Base-by-base conservation (phyloP, 2,113 vertebrate species). In the Proteles cristata region DNA sequence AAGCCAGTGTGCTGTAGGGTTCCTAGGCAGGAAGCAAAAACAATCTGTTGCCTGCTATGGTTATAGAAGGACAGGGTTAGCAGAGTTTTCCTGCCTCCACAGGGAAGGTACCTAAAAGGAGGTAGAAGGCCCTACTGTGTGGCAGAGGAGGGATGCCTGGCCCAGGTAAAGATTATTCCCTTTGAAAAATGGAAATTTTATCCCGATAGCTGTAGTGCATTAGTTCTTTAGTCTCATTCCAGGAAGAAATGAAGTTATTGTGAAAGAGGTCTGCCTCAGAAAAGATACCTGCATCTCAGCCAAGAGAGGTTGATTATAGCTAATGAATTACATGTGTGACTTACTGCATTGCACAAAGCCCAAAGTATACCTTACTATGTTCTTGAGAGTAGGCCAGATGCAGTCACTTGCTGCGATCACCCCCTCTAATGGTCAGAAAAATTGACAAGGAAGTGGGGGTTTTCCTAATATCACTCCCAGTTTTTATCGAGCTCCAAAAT, bases 171-270 rank as follows among this genome's bases (percentile, higher is more conserved):
- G 82, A 73, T 48, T 5, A 93, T 68, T 90, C 26, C 4, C 76
- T 94, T 97, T 66, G 65, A 88, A 96, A 96, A 98, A 90, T 66
- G 93, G 76, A 92, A 94, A 73, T 61, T 90, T 80, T 84, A 92
- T 80, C 50, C 33, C 97, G 92, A 96, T 94, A 97, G 90, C 79
- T 65, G 5, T 17, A 53, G 2, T 35, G 0, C 69, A 95, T 84
- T 96, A 81, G 81, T 86, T 92, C 61, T 80, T 94, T 5, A 26
- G 68, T 85, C 43, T 87, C 28, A 73, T 95, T 94, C 43, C 23
- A 89, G 58, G 53, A 96, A 90, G 90, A 97, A 95, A 96, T 92
- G n/a, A 80, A 93, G 68, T 92, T 88, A 80, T 73, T 94, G 45
- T 92, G 43, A 73, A 91, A 77, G 63, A 93, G 23, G 11, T 93